These are phyloP conservation scores for Thaleichthys pacificus DNA, from an alignment of 2,797 vertebrate genomes.

Conservation along the genomic window DNA sequence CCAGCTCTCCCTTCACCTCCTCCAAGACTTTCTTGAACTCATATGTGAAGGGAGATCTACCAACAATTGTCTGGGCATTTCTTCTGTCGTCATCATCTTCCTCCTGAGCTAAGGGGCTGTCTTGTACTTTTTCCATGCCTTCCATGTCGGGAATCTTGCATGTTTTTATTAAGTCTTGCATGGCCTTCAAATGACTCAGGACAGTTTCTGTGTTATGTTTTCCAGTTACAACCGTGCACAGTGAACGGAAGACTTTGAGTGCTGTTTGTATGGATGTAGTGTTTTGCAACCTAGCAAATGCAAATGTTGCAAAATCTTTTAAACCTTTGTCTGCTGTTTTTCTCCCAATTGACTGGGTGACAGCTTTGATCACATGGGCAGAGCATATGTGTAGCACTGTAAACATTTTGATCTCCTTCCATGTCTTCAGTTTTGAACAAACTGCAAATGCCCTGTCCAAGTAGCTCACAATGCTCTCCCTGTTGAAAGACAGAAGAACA, in stretches of 20 bases:
- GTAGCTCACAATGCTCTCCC: conserved; percentile 9
- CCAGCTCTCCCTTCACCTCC: not conserved
- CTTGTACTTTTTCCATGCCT: too few relatives aligned
- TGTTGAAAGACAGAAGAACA: conserved; percentile 6
- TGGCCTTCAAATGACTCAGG: too few relatives aligned
- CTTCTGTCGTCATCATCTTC: too few relatives aligned
- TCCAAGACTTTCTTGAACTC: conserved; percentile 12
- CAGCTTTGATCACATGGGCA: conserved; percentile 5
- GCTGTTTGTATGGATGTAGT: not conserved
- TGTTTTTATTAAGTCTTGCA: too few relatives aligned
- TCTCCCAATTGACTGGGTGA: not conserved
- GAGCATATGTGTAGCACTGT: conserved; percentile 12
- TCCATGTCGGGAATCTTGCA: too few relatives aligned
- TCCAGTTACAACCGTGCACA: not conserved
- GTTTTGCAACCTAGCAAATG: conserved; percentile 8
- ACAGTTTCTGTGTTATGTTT: too few relatives aligned
- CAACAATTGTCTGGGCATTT: conserved; percentile 18
- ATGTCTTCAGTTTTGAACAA: too few relatives aligned
- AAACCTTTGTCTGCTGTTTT: conserved; percentile 12
- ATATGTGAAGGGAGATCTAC: conserved; percentile 20
- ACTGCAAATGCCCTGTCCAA: not conserved
- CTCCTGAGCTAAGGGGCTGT: too few relatives aligned
- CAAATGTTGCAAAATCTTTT: conserved; percentile 8
- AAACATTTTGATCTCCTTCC: conserved; percentile 2
- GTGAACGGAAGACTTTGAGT: not conserved